Conservation (phyloP, 1,140 invertebrate species). For the Papilio helenus region DNA sequence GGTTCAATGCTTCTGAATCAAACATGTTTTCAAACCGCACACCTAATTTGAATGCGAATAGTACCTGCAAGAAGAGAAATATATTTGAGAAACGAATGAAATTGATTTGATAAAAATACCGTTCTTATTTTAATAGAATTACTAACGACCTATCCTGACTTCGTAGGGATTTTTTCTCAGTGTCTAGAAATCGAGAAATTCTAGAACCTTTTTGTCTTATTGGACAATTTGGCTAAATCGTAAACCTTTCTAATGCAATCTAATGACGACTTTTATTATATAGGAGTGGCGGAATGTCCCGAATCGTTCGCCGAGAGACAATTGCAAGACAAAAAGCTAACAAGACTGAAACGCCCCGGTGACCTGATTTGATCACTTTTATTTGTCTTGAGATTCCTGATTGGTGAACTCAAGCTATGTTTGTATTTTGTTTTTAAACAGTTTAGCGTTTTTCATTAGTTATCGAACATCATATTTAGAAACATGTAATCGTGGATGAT, state of each 20-base stretch:
- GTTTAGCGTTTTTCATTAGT: no score
- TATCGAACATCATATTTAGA: no score
- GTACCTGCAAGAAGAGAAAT: conserved; percentile 24
- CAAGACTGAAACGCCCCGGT: background rate
- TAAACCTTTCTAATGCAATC: background rate
- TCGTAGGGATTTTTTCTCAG: no score
- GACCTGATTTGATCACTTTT: conserved; percentile 15
- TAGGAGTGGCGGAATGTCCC: background rate
- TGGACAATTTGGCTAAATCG: background rate
- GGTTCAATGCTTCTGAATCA: conserved; percentile 25
- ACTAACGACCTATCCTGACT: background rate
- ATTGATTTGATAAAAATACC: background rate
- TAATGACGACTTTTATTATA: background rate
- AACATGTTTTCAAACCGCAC: conserved; percentile 26
- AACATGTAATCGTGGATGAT: no score
- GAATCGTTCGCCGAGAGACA: conserved; percentile 1
- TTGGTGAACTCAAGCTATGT: background rate
- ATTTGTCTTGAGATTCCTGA: background rate
- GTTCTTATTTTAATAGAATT: background rate
- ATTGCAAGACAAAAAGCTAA: conserved; percentile 25
- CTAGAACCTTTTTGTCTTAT: background rate
- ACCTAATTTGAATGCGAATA: conserved; percentile 27
- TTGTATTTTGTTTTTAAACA: background rate
- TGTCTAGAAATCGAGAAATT: background rate
- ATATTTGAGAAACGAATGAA: conserved; percentile 25